Evolutionary conservation across 2,797 vertebrate genomes (phyloP), one percentile per base, ranked within the genome.

Genomic region (Enteromius argenteus): DNA sequence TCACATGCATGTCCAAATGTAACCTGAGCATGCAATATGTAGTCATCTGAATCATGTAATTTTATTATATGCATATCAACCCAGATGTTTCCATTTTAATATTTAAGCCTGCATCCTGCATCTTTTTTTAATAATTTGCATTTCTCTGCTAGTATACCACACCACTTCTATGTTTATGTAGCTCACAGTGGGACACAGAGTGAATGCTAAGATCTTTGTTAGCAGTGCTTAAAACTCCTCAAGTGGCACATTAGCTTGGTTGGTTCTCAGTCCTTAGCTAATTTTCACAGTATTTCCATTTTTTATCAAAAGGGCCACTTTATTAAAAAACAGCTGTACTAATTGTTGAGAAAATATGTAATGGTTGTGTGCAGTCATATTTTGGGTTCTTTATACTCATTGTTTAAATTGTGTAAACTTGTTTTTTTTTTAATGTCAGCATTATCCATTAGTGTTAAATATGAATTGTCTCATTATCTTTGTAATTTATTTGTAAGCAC

Each of bases 401-500:
- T 76, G 30, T 87, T 83, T 86, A 44, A 86, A 86, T 66, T 83
- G 78, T 87, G 66, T 67, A 74, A 79, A 82, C 49, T 32, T 71
- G 1, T 80, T 56, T 79, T 80, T 64, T 72, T 60, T 32, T n/a
- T n/a, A n/a, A 53, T 75, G 83, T 85, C 44, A 73, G 46, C 21
- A 27, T 82, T 79, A 79, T 87, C 17, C 60, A 69, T 84, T 84
- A 72, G 39, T 82, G 62, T 76, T 76, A 74, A 84, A 83, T 81
- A 81, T 79, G 53, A 86, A 83, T 27, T 86, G 84, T 85, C 84
- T 67, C 86, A 60, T 86, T 81, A 82, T 83, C 60, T 80, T 83
- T 83, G 71, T 89, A 89, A 89, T 80, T 89, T 87, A 89, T 89
- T 87, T 80, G 85, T 86, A 86, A 87, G 72, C 68, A 79, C 49